These are phyloP conservation scores for Parapsyche elsis DNA, from an alignment of 1,140 invertebrate genomes.

Conservation along the genomic window DNA sequence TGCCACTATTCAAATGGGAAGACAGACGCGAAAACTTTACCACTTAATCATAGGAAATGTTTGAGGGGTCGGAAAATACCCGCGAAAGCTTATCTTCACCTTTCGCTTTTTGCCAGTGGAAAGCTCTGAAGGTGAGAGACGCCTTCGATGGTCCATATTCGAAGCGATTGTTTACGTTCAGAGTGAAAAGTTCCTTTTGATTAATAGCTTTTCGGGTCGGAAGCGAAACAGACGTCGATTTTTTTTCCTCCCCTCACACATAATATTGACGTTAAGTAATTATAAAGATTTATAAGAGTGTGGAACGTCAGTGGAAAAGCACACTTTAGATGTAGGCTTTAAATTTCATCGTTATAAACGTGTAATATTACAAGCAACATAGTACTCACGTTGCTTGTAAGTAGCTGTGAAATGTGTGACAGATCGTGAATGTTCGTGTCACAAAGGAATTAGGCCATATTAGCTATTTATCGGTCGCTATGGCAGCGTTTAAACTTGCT, in stretches of 20 bases:
- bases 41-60: slow-evolving; percentile 24
- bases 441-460: no score
- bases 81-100: slow-evolving; percentile 6
- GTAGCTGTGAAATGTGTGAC: no score
- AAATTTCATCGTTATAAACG: no score
- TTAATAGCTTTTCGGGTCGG: not conserved
- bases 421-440: no score
- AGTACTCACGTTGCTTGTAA: no score
- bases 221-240: not conserved
- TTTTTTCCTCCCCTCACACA: not conserved
- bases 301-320: no score
- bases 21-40: slow-evolving; percentile 9
- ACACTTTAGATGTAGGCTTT: no score
- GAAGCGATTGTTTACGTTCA: slow-evolving; percentile 13
- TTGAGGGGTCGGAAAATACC: not conserved
- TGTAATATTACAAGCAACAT: no score
- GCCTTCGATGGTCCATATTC: slow-evolving; percentile 7
- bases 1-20: slow-evolving; percentile 35
- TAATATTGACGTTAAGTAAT: no score
- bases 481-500: no score
- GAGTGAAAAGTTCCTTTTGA: slow-evolving; percentile 5
- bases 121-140: not conserved
- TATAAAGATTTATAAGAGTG: no score
- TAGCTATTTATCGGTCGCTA: no score
- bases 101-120: not conserved